These are phyloP conservation scores for Potamilus streckersoni DNA, from an alignment of 1,140 invertebrate genomes.

Conservation along the genomic window DNA sequence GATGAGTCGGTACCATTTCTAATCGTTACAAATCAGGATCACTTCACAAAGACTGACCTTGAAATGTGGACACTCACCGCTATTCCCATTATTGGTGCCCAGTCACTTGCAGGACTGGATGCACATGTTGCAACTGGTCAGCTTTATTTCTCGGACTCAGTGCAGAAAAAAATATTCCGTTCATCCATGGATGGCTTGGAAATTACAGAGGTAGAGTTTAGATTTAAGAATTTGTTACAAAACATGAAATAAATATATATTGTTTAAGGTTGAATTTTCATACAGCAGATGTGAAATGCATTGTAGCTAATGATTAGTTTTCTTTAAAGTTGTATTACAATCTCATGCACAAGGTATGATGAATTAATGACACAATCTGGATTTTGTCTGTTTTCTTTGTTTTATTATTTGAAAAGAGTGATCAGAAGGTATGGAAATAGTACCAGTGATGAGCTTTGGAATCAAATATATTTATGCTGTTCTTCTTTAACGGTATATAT, in stretches of 20 bases:
- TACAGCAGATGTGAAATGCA: too few species aligned
- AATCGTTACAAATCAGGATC: constrained; percentile 46
- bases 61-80: constrained; percentile 32
- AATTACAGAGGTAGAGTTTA: constrained; percentile 46
- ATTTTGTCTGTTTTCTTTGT: too few species aligned
- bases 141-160: constrained; percentile 55
- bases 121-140: constrained; percentile 43
- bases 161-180: constrained; percentile 53
- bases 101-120: constrained; percentile 50
- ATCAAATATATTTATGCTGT: too few species aligned
- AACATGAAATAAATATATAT: not conserved
- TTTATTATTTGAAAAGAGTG: too few species aligned
- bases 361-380: too few species aligned
- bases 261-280: not conserved
- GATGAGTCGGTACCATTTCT: constrained; percentile 48
- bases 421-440: too few species aligned
- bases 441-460: too few species aligned
- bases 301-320: too few species aligned
- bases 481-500: too few species aligned
- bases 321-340: too few species aligned
- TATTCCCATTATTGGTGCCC: constrained; percentile 39
- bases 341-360: too few species aligned
- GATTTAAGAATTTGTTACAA: not conserved
- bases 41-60: constrained; percentile 43
- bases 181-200: constrained; percentile 50